Base-by-base conservation (phyloP, 2,888 invertebrate species). In the Tortricodes alternella region DNA sequence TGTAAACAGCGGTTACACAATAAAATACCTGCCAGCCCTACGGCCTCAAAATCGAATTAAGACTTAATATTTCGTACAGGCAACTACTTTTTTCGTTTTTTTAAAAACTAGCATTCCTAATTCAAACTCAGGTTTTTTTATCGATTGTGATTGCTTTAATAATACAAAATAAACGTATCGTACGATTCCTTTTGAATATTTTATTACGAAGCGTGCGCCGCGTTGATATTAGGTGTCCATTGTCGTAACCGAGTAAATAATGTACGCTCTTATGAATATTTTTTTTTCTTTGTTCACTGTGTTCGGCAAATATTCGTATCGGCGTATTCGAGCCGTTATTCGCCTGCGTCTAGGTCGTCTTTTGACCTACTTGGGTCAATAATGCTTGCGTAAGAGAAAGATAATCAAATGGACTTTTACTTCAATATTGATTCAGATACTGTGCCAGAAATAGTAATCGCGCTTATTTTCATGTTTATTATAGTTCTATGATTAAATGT, bases 1-100 rank as follows among this genome's bases (percentile, higher is more conserved):
- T 67, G 74, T 80, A 80, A 80, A 81, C 78, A 79, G 64, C 60
- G 74, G 73, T 65, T 69, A 66, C 61, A 64, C 65, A 64, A 70
- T 73, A 74, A 74, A 74, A 69, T 71, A 75, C 61, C 66, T 49
- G 63, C 61, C 44, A 32, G 35, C 41, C 43, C 57, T 43, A 59
- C 13, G 11, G 35, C 37, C 16, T 52, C 16, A 35, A 43, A 53
- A 53, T 58, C 53, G 48, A 58, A 56, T 56, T 44, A 56, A 56
- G 37, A 23, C 57, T 61, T 61, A 67, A 71, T 73, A 68, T 73
- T 67, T 60, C 58, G 32, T 29, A 38, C 49, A 68, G 72, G 66
- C 71, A 46, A 27, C 24, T 27, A 24, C 48, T 11, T 24, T 29
- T 29, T 29, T 0, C 9, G 5, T 29, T n/a, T 5, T 29, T 29